These are phyloP conservation scores for Eudasyphora cyanicolor DNA, from an alignment of 2,888 invertebrate genomes.

Conservation along the genomic window DNA sequence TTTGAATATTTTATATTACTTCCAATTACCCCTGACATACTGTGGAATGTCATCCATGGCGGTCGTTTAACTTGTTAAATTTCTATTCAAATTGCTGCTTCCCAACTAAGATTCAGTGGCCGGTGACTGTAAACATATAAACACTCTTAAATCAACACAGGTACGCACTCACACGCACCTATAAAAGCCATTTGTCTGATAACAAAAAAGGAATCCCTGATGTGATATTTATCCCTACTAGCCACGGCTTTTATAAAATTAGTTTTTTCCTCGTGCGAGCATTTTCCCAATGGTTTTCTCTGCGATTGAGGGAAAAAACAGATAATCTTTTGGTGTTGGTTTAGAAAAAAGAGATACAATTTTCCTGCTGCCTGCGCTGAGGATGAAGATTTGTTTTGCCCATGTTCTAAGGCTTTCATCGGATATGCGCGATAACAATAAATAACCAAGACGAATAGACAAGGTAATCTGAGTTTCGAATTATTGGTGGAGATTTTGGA, in stretches of 20 bases:
- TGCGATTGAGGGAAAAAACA: not conserved
- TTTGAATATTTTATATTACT: too few species aligned
- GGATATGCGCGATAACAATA: not conserved
- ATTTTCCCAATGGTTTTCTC: too few species aligned
- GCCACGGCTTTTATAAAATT: not conserved
- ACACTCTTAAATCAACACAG: too few species aligned
- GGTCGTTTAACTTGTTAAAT: too few species aligned
- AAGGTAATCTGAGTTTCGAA: not conserved
- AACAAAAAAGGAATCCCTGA: conserved; percentile 1
- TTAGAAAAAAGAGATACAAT: not conserved
- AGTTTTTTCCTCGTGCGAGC: not conserved
- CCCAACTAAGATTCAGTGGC: too few species aligned
- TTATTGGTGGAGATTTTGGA: not conserved
- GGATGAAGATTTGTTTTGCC: not conserved
- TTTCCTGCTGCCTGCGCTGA: not conserved
- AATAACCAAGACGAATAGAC: not conserved
- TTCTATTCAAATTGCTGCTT: too few species aligned
- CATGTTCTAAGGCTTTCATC: not conserved
- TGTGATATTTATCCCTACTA: not conserved
- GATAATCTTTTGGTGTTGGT: not conserved
- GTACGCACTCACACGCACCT: not conserved
- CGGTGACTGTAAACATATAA: too few species aligned
- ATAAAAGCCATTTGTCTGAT: not conserved
- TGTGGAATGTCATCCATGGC: too few species aligned
- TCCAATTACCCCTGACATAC: too few species aligned